Percentiles rank a stretch among this genome's conserved stretches.
Conservation (phyloP, 1,140 invertebrate species). For the Bombus soroeensis region DNA sequence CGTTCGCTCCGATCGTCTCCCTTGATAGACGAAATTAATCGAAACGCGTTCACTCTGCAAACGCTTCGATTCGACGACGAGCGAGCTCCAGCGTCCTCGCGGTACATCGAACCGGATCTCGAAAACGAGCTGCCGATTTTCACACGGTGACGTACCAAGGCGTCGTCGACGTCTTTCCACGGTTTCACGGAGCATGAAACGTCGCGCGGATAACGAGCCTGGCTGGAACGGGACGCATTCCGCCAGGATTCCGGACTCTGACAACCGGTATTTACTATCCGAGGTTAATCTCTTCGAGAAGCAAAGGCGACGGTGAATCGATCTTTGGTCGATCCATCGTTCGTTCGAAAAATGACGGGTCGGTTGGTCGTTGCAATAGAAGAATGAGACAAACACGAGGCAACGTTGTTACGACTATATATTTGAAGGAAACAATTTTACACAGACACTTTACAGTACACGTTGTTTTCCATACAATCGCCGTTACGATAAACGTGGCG, state of each 20-base stretch:
- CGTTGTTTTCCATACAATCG: too few species aligned
- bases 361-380: background rate
- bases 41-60: slow-evolving; percentile 17
- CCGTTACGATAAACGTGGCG: background rate
- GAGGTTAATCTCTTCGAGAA: slow-evolving; percentile 14
- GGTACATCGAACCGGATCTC: slow-evolving; percentile 8
- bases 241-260: slow-evolving; percentile 44
- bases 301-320: background rate
- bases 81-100: slow-evolving; percentile 22
- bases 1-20: slow-evolving; percentile 43
- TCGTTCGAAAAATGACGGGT: background rate
- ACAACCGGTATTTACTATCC: slow-evolving; percentile 22
- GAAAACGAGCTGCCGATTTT: slow-evolving; percentile 62
- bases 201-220: slow-evolving; percentile 67
- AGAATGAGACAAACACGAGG: background rate
- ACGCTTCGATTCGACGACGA: background rate
- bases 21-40: slow-evolving; percentile 59
- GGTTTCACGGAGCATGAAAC: slow-evolving; percentile 68
- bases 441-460: background rate
- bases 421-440: background rate
- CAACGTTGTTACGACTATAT: background rate
- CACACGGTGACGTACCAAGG: slow-evolving; percentile 45
- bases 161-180: slow-evolving; percentile 55
- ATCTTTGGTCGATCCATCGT: slow-evolving; percentile 16
- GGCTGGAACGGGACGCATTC: slow-evolving; percentile 67